Evolutionary conservation across 2,797 vertebrate genomes (phyloP).

Genomic region (Erethizon dorsatum): DNA sequence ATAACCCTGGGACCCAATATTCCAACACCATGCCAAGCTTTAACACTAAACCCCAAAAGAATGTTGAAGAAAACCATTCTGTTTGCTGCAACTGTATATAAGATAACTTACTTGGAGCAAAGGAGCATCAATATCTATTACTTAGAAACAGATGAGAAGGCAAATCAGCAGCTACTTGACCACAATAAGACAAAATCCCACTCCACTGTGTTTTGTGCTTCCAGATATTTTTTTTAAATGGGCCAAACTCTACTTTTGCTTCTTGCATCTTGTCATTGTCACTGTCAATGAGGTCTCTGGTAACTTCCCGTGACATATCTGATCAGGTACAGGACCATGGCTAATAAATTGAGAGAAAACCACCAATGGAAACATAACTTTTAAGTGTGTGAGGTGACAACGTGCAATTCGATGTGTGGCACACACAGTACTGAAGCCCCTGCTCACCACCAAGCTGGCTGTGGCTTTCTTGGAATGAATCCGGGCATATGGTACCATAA

Average conservation of each 20-base stretch:
- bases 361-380: conserved; percentile 78
- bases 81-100: neutral
- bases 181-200: neutral
- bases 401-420: neutral
- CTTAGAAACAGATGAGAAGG: conserved; percentile 67
- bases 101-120: conserved; percentile 36
- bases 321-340: conserved; percentile 60
- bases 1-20: neutral
- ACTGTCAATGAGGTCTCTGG: neutral
- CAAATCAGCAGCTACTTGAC: neutral
- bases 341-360: conserved; percentile 71
- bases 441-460: conserved; percentile 49
- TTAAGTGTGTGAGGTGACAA: conserved; percentile 66
- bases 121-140: conserved; percentile 31
- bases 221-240: conserved; percentile 39
- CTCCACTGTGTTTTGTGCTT: neutral
- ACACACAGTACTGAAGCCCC: conserved; percentile 59
- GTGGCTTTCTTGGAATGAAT: conserved; percentile 68
- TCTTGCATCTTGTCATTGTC: neutral
- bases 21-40: neutral
- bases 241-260: conserved; percentile 15
- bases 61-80: neutral
- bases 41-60: neutral
- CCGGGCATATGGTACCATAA: conserved; percentile 84
- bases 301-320: conserved; percentile 22